Percentiles rank a stretch among this genome's conserved stretches.
Evolutionary conservation across 2,797 vertebrate genomes (phyloP).

Genomic region (Molossus molossus): DNA sequence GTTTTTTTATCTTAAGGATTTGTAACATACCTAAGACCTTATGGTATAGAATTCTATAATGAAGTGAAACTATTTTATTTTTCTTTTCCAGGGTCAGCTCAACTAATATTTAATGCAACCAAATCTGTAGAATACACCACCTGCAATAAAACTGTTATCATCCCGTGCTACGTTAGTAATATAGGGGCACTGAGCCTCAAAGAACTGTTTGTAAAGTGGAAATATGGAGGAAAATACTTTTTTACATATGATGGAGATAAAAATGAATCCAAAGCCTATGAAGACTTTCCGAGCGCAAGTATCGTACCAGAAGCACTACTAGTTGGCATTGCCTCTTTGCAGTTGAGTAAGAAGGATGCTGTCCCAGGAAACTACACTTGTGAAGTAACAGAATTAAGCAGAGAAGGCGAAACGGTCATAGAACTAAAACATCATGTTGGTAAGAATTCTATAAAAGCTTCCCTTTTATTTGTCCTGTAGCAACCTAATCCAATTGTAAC

Average conservation of each 20-base stretch:
- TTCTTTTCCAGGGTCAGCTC: conserved; percentile 89
- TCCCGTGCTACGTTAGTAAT: conserved; percentile 89
- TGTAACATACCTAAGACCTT: not conserved
- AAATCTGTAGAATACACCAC: conserved; percentile 73
- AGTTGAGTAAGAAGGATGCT: conserved; percentile 69
- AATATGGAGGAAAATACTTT: conserved; percentile 69
- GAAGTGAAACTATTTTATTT: conserved; percentile 75
- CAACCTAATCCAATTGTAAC: not conserved
- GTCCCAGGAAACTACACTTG: conserved; percentile 89
- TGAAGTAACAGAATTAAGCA: conserved; percentile 89
- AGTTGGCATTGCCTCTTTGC: conserved; percentile 86
- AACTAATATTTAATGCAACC: conserved; percentile 79
- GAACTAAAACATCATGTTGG: conserved; percentile 82
- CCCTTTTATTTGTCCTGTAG: conserved; percentile 47
- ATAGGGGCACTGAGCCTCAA: conserved; percentile 24
- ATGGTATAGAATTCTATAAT: conserved; percentile 32
- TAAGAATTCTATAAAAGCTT: conserved; percentile 80
- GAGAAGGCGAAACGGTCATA: conserved; percentile 86
- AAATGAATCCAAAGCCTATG: fast-evolving
- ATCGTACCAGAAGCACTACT: conserved; percentile 66
- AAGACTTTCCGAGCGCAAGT: conserved; percentile 27
- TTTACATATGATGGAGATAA: conserved; percentile 81
- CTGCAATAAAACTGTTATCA: conserved; percentile 85
- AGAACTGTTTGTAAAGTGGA: conserved; percentile 87
- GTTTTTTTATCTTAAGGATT: conserved; percentile 56